Evolutionary conservation across 2,888 invertebrate species (phyloP).

Genomic region (Cataglyphis altisquamis): DNA sequence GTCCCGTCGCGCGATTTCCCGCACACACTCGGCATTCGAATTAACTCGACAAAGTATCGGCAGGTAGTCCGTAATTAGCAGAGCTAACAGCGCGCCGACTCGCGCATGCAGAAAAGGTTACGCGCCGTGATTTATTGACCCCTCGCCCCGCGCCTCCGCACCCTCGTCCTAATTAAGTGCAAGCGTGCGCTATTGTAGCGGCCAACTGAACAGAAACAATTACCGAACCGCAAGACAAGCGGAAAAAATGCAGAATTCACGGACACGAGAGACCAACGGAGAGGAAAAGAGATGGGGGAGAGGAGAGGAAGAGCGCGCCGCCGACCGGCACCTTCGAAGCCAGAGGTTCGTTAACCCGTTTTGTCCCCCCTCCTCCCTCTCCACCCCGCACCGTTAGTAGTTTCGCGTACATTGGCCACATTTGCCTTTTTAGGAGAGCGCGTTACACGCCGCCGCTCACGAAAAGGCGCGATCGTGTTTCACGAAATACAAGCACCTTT

Average conservation of each 20-base stretch:
- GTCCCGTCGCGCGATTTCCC: constrained; percentile 49
- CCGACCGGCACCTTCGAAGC: constrained; percentile 45
- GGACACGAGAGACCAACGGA: constrained; percentile 52
- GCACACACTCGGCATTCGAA: constrained; percentile 74
- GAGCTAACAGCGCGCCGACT: constrained; percentile 81
- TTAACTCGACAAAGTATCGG: constrained; percentile 82
- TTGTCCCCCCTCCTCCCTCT: constrained; percentile 36
- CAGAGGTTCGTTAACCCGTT: constrained; percentile 71
- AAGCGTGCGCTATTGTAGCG: constrained; percentile 76
- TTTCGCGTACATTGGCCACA: constrained; percentile 44
- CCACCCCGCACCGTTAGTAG: not conserved
- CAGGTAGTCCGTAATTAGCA: constrained; percentile 83
- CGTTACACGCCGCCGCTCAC: constrained; percentile 32
- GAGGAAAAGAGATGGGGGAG: not conserved
- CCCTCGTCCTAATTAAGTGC: constrained; percentile 81
- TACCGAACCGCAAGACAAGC: constrained; percentile 61
- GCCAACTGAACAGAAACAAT: constrained; percentile 71
- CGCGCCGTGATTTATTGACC: constrained; percentile 82
- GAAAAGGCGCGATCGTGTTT: constrained; percentile 61
- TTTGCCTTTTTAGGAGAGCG: constrained; percentile 63
- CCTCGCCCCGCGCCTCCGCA: constrained; percentile 66
- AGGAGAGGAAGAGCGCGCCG: constrained; percentile 55
- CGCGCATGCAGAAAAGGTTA: constrained; percentile 80
- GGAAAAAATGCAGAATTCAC: constrained; percentile 70
- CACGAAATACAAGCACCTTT: constrained; percentile 50